Base-by-base conservation (phyloP, 2,113 vertebrate species). In the Rattus rattus region DNA sequence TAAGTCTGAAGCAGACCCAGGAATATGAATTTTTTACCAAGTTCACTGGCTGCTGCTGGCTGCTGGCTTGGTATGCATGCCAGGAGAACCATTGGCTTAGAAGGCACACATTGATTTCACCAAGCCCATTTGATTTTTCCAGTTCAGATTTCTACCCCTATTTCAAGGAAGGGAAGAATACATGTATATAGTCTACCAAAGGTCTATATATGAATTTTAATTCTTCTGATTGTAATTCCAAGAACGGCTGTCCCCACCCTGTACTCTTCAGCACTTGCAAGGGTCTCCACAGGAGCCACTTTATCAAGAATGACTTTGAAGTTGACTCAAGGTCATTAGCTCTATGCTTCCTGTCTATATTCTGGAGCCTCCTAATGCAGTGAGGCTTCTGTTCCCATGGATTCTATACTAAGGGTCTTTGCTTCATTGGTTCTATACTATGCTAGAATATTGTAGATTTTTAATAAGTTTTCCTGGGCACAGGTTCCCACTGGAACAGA, bases 91-190 rank as follows among this genome's bases (percentile, higher is more conserved):
- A 14, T 8, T 47, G 72, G 3, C 75, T 95, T 16, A 81, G 65
- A 63, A 90, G 54, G 83, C 6, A 59, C 1, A 52, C 14, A 9
- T 52, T 87, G 67, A 85, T 5, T 88, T 47, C 30, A 36, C 9
- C 47, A 89, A 77, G 24, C 28, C 11, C 19, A 69, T 33, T 92
- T 88, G 14, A 75, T 43, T 84, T 84, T 85, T 88, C 47, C 5
- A 39, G 24, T 61, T 94, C 28, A 87, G 73, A 63, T 28, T 92
- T 54, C 65, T 24, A 39, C 3, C 22, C 36, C 86, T 76, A 43
- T 90, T 70, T 54, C 49, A 88, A 76, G 20, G 88, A 94, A 90
- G 11, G 76, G 80, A 94, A 94, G 43, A 33, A 24, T 86, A n/a
- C 59, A 7, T 73, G 43, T 43, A 39, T 22, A 72, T 2, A 79